Evolutionary conservation across 2,797 vertebrate genomes (phyloP).

Genomic region (Melopsittacus undulatus): DNA sequence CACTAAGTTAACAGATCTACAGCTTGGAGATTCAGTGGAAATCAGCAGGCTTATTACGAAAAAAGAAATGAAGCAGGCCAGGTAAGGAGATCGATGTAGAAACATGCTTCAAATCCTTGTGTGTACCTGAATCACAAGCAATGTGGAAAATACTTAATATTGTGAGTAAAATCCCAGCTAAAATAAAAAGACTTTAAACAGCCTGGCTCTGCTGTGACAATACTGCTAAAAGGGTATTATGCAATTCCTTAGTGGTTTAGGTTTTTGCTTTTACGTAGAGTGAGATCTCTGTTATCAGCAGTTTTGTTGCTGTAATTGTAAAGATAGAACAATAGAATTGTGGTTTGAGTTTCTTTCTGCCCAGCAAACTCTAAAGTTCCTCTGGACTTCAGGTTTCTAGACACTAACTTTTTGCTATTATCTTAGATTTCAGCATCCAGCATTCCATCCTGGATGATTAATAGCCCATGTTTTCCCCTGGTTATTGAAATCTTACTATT

Average conservation of each 20-base stretch:
- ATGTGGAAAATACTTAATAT: neutral
- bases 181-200: neutral
- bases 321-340: neutral
- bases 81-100: conserved; percentile 72
- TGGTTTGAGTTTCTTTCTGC: neutral
- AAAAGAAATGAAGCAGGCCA: conserved; percentile 92
- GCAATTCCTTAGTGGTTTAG: neutral
- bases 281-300: neutral
- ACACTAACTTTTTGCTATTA: neutral
- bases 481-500: neutral
- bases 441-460: neutral
- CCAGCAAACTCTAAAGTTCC: neutral
- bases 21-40: conserved; percentile 93
- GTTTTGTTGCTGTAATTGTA: neutral
- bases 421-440: neutral
- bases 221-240: neutral
- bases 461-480: neutral
- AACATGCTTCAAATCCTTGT: neutral
- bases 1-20: conserved; percentile 93
- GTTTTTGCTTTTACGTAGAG: neutral
- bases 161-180: neutral
- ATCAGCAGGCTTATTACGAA: conserved; percentile 92
- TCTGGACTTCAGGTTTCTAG: neutral
- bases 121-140: neutral
- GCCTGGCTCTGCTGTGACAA: neutral